Conservation (phyloP, 1,140 invertebrate genomes). For the Drosophila paulistorum region DNA sequence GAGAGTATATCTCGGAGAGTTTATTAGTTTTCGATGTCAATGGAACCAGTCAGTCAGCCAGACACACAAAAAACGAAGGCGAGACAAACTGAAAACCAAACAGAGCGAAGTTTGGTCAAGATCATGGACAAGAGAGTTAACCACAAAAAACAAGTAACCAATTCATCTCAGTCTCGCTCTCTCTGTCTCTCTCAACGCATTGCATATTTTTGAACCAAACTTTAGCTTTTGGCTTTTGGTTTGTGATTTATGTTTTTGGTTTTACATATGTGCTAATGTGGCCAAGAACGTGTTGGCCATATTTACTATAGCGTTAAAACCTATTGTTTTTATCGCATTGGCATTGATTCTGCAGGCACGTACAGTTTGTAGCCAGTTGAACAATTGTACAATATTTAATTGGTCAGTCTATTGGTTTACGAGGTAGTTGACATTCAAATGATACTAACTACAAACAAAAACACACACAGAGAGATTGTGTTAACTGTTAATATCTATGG, state of each 20-base stretch:
- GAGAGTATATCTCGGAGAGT: constrained; percentile 27
- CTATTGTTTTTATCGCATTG: no score
- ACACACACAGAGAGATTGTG: neutral
- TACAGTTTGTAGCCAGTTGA: constrained; percentile 31
- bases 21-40: constrained; percentile 66
- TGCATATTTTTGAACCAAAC: neutral
- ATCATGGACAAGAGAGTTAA: constrained; percentile 77
- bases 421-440: constrained; percentile 31
- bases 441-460: constrained; percentile 1
- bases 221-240: neutral
- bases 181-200: neutral
- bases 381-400: constrained; percentile 61
- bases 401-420: constrained; percentile 36
- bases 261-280: neutral
- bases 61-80: constrained; percentile 11
- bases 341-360: no score
- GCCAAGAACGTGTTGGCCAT: constrained; percentile 39
- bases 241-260: constrained; percentile 3
- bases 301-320: neutral
- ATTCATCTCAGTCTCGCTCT: neutral
- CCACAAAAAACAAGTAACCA: neutral
- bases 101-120: constrained; percentile 54
- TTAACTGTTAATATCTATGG: constrained; percentile 15
- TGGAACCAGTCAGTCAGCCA: constrained; percentile 46
- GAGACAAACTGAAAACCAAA: neutral